phyloP scores from a whole-genome alignment of 1,140 invertebrate species.

The Neoseiulus cucumeris region DNA sequence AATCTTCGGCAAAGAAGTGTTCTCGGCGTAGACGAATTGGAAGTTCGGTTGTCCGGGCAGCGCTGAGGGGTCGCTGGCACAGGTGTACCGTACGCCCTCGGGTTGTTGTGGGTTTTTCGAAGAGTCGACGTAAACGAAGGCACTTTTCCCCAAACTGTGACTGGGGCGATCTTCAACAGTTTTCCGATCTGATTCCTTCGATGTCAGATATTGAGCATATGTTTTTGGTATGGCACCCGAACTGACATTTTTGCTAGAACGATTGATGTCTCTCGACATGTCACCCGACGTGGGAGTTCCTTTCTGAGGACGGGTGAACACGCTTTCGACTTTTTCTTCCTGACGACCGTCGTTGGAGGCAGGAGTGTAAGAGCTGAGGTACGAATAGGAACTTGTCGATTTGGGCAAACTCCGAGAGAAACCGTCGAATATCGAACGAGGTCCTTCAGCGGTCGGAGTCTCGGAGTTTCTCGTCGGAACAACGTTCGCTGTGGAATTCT shows the following conservation, averaged over 20 bases:
- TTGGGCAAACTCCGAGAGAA: background rate
- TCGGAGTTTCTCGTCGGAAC: background rate
- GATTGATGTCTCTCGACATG: too few relatives aligned
- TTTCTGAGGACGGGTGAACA: background rate
- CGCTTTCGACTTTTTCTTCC: background rate
- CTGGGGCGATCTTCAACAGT: background rate
- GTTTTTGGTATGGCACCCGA: constrained; percentile 8
- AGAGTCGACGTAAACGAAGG: constrained; percentile 7
- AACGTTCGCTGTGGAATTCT: background rate
- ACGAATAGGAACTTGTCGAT: background rate
- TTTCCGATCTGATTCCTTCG: background rate
- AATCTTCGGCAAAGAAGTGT: background rate
- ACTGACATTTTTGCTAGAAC: background rate
- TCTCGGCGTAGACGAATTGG: constrained; percentile 8
- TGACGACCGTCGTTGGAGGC: background rate
- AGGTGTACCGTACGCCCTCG: background rate
- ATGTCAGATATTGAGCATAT: constrained; percentile 4
- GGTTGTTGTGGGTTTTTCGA: constrained; percentile 6
- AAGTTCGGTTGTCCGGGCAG: background rate
- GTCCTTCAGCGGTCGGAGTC: background rate
- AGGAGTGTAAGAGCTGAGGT: background rate
- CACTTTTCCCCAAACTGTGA: background rate
- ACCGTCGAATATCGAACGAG: constrained; percentile 6
- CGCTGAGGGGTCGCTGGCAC: background rate
- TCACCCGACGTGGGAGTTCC: background rate